These are phyloP conservation scores for Drosophila neonasuta DNA, from an alignment of 2,888 invertebrate genomes.

Conservation along the genomic window DNA sequence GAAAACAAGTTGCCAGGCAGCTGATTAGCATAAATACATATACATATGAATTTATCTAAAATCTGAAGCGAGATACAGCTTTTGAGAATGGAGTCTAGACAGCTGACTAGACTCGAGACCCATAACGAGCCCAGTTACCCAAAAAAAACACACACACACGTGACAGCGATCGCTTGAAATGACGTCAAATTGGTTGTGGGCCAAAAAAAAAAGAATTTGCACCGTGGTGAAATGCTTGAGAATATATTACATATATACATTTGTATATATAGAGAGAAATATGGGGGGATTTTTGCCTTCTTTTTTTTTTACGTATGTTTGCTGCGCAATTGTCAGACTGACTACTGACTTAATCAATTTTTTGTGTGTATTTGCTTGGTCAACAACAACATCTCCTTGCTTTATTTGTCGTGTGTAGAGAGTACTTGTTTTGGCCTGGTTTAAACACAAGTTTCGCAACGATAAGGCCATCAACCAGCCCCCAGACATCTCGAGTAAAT, in stretches of 20 bases:
- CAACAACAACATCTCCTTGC: constrained; percentile 46
- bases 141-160: constrained; percentile 31
- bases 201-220: constrained; percentile 54
- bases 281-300: constrained; percentile 19
- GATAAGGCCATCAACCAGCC: constrained; percentile 33
- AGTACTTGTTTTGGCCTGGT: constrained; percentile 7
- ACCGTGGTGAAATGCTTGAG: constrained; percentile 61
- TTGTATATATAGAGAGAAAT: constrained; percentile 6
- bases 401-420: constrained; percentile 41
- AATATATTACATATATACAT: constrained; percentile 16
- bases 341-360: constrained; percentile 39
- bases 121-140: constrained; percentile 7
- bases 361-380: constrained; percentile 35
- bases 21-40: constrained; percentile 43
- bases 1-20: constrained; percentile 17
- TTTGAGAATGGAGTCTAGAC: constrained; percentile 34
- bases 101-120: constrained; percentile 25
- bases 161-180: constrained; percentile 39
- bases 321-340: constrained; percentile 66
- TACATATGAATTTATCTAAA: constrained; percentile 15
- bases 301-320: constrained; percentile 18
- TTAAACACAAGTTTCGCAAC: constrained; percentile 1
- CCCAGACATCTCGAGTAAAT: constrained; percentile 22
- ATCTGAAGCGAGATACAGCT: not conserved
- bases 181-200: constrained; percentile 64